phyloP scores from a whole-genome alignment of 2,113 vertebrate species.

The Tautogolabrus adspersus region DNA sequence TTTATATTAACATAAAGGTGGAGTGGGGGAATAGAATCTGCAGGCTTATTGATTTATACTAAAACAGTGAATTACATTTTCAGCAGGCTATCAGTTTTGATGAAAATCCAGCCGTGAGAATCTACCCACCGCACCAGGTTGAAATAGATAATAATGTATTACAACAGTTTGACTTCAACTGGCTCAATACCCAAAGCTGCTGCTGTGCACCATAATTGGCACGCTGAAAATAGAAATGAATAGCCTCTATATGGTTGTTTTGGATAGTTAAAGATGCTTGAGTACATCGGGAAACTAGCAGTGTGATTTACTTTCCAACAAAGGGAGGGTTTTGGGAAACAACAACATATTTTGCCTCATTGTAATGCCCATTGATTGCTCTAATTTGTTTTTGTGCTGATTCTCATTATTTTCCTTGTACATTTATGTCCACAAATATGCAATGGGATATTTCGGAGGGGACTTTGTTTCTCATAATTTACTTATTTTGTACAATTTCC shows the following conservation, averaged over 20 bases:
- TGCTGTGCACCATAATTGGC: conserved; percentile 73
- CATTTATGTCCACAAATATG: conserved; percentile 21
- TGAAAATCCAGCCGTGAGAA: conserved; percentile 76
- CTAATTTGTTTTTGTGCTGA: conserved; percentile 39
- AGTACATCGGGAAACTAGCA: conserved; percentile 30
- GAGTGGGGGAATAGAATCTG: conserved; percentile 71
- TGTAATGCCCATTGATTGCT: conserved; percentile 15
- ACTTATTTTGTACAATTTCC: conserved; percentile 21
- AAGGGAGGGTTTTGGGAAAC: conserved; percentile 20
- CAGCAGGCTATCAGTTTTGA: conserved; percentile 76
- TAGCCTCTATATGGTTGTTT: conserved; percentile 50
- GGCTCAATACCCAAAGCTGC: conserved; percentile 74
- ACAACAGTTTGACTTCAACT: conserved; percentile 75
- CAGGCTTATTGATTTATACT: conserved; percentile 80
- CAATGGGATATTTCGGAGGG: conserved; percentile 17
- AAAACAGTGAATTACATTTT: conserved; percentile 81
- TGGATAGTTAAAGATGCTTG: conserved; percentile 49
- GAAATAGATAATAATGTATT: conserved; percentile 79
- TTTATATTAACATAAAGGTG: conserved; percentile 79
- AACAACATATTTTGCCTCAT: conserved; percentile 29
- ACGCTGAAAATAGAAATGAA: conserved; percentile 76
- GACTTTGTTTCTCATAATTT: conserved; percentile 29
- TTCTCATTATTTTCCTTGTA: conserved; percentile 27
- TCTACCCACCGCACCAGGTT: conserved; percentile 60
- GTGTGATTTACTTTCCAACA: conserved; percentile 45